Conservation (phyloP, 2,888 invertebrate genomes). For the Colostygia pectinataria region DNA sequence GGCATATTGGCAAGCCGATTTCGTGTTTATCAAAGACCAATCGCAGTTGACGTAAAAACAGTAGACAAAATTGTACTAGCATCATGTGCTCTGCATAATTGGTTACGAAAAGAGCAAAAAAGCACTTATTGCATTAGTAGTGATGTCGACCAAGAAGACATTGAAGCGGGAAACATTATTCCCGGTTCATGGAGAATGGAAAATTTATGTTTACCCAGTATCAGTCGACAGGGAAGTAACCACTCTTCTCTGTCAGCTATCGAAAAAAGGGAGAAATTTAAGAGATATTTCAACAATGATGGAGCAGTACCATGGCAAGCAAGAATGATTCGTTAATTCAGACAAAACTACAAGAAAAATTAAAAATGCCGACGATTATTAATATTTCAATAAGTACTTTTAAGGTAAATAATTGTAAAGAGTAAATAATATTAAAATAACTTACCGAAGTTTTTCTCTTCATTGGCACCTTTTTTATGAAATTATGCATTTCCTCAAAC, state of each 20-base stretch:
- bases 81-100: not conserved
- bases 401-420: conserved; percentile 23
- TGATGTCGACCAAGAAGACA: conserved; percentile 24
- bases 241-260: conserved; percentile 23
- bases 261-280: conserved; percentile 20
- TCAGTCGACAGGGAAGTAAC: conserved; percentile 23
- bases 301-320: conserved; percentile 25
- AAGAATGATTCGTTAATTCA: conserved; percentile 15
- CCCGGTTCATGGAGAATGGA: conserved; percentile 24
- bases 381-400: conserved; percentile 22
- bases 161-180: conserved; percentile 22
- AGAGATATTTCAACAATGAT: conserved; percentile 14
- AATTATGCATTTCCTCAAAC: conserved; percentile 23
- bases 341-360: not conserved
- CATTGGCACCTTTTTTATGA: conserved; percentile 21
- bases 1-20: no score
- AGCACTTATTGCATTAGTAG: conserved; percentile 21
- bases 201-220: conserved; percentile 24
- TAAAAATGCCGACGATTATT: conserved; percentile 20
- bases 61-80: no score
- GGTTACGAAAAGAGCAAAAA: conserved; percentile 2
- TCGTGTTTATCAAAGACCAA: not conserved
- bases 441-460: conserved; percentile 23
- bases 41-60: not conserved
- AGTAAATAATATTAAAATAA: conserved; percentile 22